Base-by-base conservation (phyloP, 2,797 vertebrate genomes). In the Vultur gryphus region DNA sequence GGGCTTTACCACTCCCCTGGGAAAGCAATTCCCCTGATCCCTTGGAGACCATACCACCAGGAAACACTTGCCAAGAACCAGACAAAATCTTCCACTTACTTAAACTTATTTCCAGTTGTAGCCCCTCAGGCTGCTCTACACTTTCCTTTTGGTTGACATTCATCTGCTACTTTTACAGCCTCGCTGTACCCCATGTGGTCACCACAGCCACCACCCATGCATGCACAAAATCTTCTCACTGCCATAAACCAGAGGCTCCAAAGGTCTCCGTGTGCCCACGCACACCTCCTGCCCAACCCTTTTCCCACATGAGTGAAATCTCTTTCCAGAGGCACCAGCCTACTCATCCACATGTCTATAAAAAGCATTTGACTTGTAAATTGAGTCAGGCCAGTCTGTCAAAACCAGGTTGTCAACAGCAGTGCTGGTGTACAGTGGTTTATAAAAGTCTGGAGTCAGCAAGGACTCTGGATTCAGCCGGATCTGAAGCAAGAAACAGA, bases 291-390 rank as follows among this genome's bases (percentile, higher is more conserved):
- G 75, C 89, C 89, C 80, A 86, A 29, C 87, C 85, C 79, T 78
- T 69, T 84, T 90, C 89, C 91, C 89, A 86, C 46, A 73, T n/a
- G 44, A 8, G 28, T 43, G 80, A 90, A 97, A 96, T 84, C 51
- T 93, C 83, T 91, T 95, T 92, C 92, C 73, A 88, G 89, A 92
- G 94, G 64, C 88, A 96, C 26, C 79, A 76, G n/a, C 70, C 84
- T 88, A 90, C 82, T 90, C 88, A 92, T 62, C 44, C 55, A 37
- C 58, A n/a, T 84, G 62, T 64, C 92, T 91, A 93, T 94, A 94
- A 96, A 96, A 96, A 94, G 86, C 43, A 78, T 71, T 75, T 85
- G 57, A 85, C 72, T 89, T 93, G 91, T 66, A 91, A 86, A 90
- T 58, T 92, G 73, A 91, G 75, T 93, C 77, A 96, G 71, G 35